phyloP scores from a whole-genome alignment of 92 coral and sea anemone genomes.

The Galaxea fascicularis region DNA sequence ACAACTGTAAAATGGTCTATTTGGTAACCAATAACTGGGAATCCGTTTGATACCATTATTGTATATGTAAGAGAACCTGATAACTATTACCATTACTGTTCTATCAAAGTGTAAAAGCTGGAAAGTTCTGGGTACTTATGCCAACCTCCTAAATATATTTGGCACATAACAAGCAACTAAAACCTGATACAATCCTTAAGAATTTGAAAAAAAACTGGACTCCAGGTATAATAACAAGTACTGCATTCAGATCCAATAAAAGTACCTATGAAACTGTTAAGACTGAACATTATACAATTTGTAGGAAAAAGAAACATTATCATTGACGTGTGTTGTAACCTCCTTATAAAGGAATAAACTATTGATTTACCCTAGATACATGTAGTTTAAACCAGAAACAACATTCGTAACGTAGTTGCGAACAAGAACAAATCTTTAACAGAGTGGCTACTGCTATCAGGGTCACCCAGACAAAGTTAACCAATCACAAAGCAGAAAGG shows the following conservation, averaged over 20 bases:
- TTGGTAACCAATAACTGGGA: background rate
- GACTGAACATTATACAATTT: background rate
- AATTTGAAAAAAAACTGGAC: conserved; percentile 9
- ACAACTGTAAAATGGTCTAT: too few species aligned
- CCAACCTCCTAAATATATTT: conserved; percentile 4
- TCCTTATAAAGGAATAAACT: conserved; percentile 7
- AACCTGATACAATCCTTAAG: conserved; percentile 11
- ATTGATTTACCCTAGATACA: conserved; percentile 2
- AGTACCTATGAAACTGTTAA: background rate
- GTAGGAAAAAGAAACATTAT: background rate
- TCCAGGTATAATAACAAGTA: conserved; percentile 7
- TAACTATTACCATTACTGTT: background rate
- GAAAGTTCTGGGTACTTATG: conserved; percentile 8
- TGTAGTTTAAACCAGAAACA: conserved; percentile 9
- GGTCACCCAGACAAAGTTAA: conserved; percentile 15
- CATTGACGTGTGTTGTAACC: conserved; percentile 14
- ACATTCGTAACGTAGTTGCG: background rate
- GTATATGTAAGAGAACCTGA: background rate
- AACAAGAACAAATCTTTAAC: conserved; percentile 6
- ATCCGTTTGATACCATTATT: background rate
- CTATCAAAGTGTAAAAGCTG: conserved; percentile 17
- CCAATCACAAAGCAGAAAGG: conserved; percentile 8
- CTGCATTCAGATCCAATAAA: conserved; percentile 4
- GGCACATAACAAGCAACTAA: conserved; percentile 8
- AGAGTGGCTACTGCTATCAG: background rate